phyloP scores from a whole-genome alignment of 2,888 invertebrate genomes.

The Busseola fusca region DNA sequence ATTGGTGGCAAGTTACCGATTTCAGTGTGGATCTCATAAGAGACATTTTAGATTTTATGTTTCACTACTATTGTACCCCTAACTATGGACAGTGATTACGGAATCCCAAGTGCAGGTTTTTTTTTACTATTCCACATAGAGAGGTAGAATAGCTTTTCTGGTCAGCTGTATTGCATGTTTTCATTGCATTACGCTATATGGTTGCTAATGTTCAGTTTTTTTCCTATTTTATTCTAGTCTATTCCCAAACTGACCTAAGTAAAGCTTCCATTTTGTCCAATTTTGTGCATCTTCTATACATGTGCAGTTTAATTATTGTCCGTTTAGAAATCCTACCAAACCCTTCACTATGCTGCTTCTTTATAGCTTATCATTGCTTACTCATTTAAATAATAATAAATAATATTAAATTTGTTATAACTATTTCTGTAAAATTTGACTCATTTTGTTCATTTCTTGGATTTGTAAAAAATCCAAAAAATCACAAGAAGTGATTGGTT shows the following conservation, averaged over 20 bases:
- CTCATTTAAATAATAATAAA: neutral
- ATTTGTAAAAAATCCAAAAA: neutral
- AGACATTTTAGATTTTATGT: conserved; percentile 31
- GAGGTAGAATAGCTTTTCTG: conserved; percentile 43
- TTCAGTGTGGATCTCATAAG: conserved; percentile 39
- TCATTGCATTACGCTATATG: conserved; percentile 14
- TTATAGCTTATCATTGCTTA: conserved; percentile 43
- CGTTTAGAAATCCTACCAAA: neutral
- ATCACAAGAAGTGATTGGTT: neutral
- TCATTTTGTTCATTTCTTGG: conserved; percentile 10
- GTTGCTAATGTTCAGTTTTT: conserved; percentile 27
- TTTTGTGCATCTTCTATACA: conserved; percentile 10
- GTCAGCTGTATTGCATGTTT: conserved; percentile 48
- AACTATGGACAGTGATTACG: conserved; percentile 44
- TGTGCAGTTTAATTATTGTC: neutral
- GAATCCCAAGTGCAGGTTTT: conserved; percentile 49
- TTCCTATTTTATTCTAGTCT: conserved; percentile 7
- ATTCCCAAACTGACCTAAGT: neutral
- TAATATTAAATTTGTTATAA: neutral
- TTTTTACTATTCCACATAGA: conserved; percentile 37
- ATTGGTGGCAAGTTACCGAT: conserved; percentile 55
- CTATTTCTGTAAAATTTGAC: neutral
- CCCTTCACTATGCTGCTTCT: conserved; percentile 29
- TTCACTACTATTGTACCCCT: conserved; percentile 15
- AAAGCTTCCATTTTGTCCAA: conserved; percentile 20